These are phyloP conservation scores for Anneissia japonica DNA, from an alignment of 35 echinoderm and acorn worm genomes.

Conservation along the genomic window DNA sequence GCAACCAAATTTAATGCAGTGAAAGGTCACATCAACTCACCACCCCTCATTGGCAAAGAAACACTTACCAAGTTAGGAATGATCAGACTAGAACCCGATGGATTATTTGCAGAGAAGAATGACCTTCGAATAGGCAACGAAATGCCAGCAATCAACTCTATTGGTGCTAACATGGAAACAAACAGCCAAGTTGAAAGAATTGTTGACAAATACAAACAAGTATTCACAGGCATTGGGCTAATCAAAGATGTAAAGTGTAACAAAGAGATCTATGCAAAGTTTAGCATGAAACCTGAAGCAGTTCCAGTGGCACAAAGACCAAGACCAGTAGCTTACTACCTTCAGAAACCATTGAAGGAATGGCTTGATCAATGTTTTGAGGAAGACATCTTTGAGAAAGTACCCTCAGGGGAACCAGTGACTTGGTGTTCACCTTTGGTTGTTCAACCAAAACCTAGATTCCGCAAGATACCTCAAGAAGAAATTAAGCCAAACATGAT, in stretches of 20 bases:
- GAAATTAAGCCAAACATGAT: constrained; percentile 50
- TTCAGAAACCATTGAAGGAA: constrained; percentile 56
- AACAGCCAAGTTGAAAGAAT: neutral
- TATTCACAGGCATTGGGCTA: constrained; percentile 21
- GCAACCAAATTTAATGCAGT: constrained; percentile 40
- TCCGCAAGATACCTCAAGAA: constrained; percentile 18
- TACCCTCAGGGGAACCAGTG: constrained; percentile 38
- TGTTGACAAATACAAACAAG: neutral
- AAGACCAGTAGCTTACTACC: constrained; percentile 33
- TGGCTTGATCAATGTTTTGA: constrained; percentile 37
- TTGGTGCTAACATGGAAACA: too few species aligned
- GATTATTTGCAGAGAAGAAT: constrained; percentile 14
- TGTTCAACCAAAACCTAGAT: constrained; percentile 50
- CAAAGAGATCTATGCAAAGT: constrained; percentile 43
- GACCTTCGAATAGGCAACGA: constrained; percentile 2
- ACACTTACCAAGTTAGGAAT: constrained; percentile 20
- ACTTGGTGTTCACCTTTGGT: constrained; percentile 66
- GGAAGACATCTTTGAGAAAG: constrained; percentile 42
- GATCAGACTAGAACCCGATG: constrained; percentile 28
- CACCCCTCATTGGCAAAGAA: constrained; percentile 26
- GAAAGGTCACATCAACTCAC: constrained; percentile 32
- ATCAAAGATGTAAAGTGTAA: constrained; percentile 34
- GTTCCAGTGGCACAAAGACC: constrained; percentile 49
- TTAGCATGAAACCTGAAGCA: constrained; percentile 43
- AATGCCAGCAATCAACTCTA: too few species aligned